Evolutionary conservation across 2,888 invertebrate genomes (phyloP).

Genomic region (Dryadula phaetusa): DNA sequence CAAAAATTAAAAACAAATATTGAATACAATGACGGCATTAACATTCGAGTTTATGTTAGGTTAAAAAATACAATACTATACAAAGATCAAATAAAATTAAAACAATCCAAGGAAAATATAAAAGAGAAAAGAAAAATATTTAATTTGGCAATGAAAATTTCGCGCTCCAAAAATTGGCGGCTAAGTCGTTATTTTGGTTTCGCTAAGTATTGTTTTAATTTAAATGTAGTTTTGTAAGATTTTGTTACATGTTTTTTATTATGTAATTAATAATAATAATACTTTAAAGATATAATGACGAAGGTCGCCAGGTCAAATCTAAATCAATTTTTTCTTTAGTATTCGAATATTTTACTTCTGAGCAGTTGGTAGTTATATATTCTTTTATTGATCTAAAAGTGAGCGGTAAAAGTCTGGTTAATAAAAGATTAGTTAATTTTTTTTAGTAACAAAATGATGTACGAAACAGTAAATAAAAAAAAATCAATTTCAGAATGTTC

Average conservation of each 20-base stretch:
- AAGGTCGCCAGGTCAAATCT: too few relatives aligned
- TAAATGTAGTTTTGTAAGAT: background rate
- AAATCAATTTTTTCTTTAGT: too few relatives aligned
- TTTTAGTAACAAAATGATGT: too few relatives aligned
- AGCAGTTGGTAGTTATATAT: too few relatives aligned
- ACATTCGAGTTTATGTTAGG: constrained; percentile 13
- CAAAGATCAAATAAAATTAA: constrained; percentile 27
- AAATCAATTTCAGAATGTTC: too few relatives aligned
- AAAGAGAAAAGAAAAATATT: constrained; percentile 16
- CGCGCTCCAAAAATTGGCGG: background rate
- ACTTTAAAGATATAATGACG: too few relatives aligned
- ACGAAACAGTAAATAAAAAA: too few relatives aligned
- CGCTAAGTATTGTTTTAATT: background rate
- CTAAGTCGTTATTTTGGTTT: background rate
- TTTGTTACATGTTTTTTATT: background rate
- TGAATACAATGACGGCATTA: constrained; percentile 20
- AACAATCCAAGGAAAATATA: constrained; percentile 13
- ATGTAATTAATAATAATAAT: too few relatives aligned
- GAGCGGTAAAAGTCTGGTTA: too few relatives aligned
- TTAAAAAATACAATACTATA: constrained; percentile 21
- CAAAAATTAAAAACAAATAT: constrained; percentile 30
- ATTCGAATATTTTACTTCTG: too few relatives aligned
- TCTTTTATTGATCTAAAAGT: too few relatives aligned
- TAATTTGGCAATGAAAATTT: constrained; percentile 3
- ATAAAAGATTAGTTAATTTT: too few relatives aligned